Conservation (phyloP, 2,113 vertebrate species). For the Propithecus coquereli region DNA sequence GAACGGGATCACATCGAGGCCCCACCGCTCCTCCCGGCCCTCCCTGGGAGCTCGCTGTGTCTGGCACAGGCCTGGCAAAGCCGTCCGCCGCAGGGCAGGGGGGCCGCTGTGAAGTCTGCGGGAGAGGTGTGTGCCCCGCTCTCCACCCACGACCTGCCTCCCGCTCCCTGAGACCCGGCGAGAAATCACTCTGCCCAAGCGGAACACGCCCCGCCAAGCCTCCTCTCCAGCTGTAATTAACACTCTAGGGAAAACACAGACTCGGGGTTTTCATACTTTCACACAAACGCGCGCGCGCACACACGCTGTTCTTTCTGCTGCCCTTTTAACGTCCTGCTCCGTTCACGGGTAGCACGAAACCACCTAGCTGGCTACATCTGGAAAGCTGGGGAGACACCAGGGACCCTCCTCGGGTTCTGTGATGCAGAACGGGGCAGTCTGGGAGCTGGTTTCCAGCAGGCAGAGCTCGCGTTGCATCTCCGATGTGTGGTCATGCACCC, state of each 20-base stretch:
- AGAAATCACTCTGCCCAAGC: constrained; percentile 53
- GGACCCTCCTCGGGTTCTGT: not conserved
- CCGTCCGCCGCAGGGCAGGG: not conserved
- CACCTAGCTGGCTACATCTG: not conserved
- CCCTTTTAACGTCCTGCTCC: not conserved
- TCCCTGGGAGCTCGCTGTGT: rapidly evolving
- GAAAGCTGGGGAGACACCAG: not conserved
- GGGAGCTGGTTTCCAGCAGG: not conserved
- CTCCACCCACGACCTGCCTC: constrained; percentile 1
- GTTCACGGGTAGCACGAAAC: not conserved
- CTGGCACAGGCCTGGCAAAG: not conserved
- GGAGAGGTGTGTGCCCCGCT: not conserved
- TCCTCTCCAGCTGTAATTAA: constrained; percentile 65
- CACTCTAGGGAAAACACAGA: constrained; percentile 54
- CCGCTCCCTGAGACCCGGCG: not conserved
- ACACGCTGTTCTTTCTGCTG: not conserved
- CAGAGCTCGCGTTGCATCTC: rapidly evolving
- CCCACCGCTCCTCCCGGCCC: no score
- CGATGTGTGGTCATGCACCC: rapidly evolving
- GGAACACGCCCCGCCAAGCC: constrained; percentile 30
- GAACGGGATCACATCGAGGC: no score
- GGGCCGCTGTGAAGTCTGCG: not conserved
- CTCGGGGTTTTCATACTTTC: not conserved
- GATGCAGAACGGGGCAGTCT: rapidly evolving
- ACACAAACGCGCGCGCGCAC: not conserved